Percentiles rank a stretch among this genome's conserved stretches.
Evolutionary conservation across 2,797 vertebrate species (phyloP).

Genomic region (Muraenolepis orangiensis): DNA sequence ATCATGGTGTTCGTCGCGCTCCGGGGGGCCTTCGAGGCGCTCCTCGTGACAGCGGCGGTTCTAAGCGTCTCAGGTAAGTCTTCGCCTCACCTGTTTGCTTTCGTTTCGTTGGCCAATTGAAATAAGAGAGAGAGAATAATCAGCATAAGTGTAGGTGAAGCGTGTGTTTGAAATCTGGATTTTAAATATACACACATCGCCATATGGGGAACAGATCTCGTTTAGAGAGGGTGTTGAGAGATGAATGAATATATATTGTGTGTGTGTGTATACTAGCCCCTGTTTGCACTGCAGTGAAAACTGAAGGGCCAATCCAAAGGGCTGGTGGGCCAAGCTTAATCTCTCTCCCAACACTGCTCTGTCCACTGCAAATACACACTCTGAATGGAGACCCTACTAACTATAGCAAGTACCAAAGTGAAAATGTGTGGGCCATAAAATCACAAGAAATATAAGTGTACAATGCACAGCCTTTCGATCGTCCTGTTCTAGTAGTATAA

Average conservation of each 20-base stretch:
- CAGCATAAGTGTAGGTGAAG: too few species aligned
- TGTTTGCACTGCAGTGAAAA: background rate
- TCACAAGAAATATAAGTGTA: background rate
- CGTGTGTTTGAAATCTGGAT: background rate
- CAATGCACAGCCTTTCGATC: background rate
- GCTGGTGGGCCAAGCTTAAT: background rate
- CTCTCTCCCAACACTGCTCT: background rate
- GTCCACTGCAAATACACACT: background rate
- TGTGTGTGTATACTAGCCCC: background rate
- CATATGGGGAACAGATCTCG: background rate
- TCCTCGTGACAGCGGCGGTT: too few species aligned
- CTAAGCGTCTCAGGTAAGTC: too few species aligned
- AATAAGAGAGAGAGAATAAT: too few species aligned
- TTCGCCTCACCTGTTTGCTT: too few species aligned
- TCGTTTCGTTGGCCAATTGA: too few species aligned
- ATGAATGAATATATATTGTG: too few species aligned
- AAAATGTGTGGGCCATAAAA: background rate
- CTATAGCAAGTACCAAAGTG: background rate
- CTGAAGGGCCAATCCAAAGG: too few species aligned
- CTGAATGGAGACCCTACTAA: background rate
- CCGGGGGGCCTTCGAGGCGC: too few species aligned
- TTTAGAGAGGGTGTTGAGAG: background rate
- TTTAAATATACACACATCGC: background rate
- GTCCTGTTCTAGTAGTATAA: background rate
- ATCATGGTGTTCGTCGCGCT: too few species aligned